Base-by-base conservation (phyloP, 1,140 invertebrate genomes). In the Halictus rubicundus region DNA sequence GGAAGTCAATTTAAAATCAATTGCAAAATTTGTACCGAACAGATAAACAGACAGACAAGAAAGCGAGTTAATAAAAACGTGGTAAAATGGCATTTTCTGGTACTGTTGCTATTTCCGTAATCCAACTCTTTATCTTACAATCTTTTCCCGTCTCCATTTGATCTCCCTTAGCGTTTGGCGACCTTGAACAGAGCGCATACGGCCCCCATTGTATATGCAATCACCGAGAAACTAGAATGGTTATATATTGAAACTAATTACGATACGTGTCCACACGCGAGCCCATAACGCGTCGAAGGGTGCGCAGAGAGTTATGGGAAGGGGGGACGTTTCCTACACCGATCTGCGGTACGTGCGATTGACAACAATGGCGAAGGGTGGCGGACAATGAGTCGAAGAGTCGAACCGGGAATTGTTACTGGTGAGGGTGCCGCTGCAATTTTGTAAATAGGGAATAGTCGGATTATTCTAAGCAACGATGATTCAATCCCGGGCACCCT, bases 371-470 rank as follows among this genome's bases (percentile, higher is more conserved):
- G 71, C 70, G 71, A 60, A 61, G 77, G 80, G 77, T 74, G 19
- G 16, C 25, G 42, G 12, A 83, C 80, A 86, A 85, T 80, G 76
- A 60, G 32, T 42, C 21, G 57, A 75, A 32, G 59, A 61, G 70
- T 61, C 74, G 76, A 73, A 64, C 68, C 27, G 75, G 57, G 68
- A 71, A 80, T 80, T 42, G 82, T 85, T 81, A 78, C 68, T 63
- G 49, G 49, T 59, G 19, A 54, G 54, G 59, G 37, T 59, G 37
- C 57, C 60, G 10, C 0, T 72, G 73, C 81, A 86, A 86, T 86
- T 86, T 83, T 69, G 75, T 76, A 87, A 87, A 87, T 87, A 84
- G 77, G 69, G 81, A 87, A 86, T 83, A 76, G 81, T 59, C 12
- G 78, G 54, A 86, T 85, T 72, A 85, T 86, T 80, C 70, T 68